A percentile compares a stretch with the other conserved stretches of the same genome.
phyloP scores from a whole-genome alignment of 2,113 vertebrate genomes.

The Phoenicopterus ruber region DNA sequence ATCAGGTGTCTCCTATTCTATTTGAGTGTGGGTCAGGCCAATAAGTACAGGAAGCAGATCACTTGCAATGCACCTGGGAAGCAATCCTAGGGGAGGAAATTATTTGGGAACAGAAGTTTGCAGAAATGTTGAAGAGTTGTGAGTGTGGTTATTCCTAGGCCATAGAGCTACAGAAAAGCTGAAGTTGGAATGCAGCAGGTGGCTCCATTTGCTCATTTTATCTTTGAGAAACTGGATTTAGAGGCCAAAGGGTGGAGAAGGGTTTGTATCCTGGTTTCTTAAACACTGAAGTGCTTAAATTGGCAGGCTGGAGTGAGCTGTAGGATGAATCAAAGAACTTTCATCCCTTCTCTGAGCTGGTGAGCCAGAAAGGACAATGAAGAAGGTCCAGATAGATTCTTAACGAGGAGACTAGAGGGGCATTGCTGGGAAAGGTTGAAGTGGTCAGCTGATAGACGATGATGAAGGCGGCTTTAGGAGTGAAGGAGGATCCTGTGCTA shows the following conservation, averaged over 20 bases:
- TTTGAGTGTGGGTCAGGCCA: neutral
- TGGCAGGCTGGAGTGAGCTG: neutral
- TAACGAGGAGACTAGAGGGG: neutral
- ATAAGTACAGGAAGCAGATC: neutral
- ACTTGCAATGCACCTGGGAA: neutral
- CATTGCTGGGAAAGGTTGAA: neutral
- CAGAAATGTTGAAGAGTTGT: neutral
- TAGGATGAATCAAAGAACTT: neutral
- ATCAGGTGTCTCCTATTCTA: neutral
- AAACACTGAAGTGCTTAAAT: neutral
- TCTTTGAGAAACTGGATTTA: neutral
- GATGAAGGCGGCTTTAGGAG: neutral
- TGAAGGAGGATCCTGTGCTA: neutral
- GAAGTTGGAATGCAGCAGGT: neutral
- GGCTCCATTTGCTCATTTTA: conserved; percentile 1
- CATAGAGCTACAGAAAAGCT: neutral
- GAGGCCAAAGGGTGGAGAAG: neutral
- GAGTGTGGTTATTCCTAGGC: neutral
- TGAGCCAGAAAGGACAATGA: neutral
- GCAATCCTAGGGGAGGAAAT: neutral
- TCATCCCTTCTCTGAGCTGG: neutral
- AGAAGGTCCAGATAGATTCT: neutral
- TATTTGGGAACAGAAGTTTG: neutral
- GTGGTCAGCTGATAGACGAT: neutral
- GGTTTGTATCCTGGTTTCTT: neutral